Base-by-base conservation (phyloP, 2,888 invertebrate species). In the Monochamus alternatus region DNA sequence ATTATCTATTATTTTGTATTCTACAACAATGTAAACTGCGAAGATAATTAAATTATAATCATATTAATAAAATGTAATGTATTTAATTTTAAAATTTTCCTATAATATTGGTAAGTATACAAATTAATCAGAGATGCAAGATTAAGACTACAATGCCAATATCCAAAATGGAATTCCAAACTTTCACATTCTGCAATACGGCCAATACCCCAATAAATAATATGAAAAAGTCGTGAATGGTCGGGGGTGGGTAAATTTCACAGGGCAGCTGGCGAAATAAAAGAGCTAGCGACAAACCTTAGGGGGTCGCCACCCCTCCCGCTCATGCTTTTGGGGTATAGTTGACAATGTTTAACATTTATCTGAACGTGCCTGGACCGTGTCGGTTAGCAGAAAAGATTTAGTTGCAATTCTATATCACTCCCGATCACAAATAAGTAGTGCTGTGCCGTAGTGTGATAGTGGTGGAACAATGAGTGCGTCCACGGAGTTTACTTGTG, bases 261-360 rank as follows among this genome's bases (percentile, higher is more conserved):
- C 86, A 87, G 87, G 88, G 88, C 89, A 89, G 89, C 89, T 89
- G 89, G 85, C 87, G 83, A 85, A 87, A 89, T 88, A 89, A 89
- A 89, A 88, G 88, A 87, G 84, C 87, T 81, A 83, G 87, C 86
- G 87, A 87, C 87, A 85, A 87, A 87, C 87, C 86, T 86, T 86
- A 87, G 88, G 88, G 89, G 88, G 80, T 78, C 78, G 79, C 76
- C 77, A 88, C 87, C 88, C 88, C 88, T 87, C 87, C 87, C 86
- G 86, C 86, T 86, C 86, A 80, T 79, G 80, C 81, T 87, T 86
- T 86, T 85, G 85, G 86, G 86, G 87, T 85, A 87, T 86, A 87
- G 87, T 87, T 88, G 88, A 89, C 89, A 89, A 87, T 89, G 88
- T 88, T 87, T 84, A 87, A 86, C 88, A 88, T 88, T 88, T 88